phyloP scores from a whole-genome alignment of 1,140 invertebrate genomes.

The Drosophila suzukii region DNA sequence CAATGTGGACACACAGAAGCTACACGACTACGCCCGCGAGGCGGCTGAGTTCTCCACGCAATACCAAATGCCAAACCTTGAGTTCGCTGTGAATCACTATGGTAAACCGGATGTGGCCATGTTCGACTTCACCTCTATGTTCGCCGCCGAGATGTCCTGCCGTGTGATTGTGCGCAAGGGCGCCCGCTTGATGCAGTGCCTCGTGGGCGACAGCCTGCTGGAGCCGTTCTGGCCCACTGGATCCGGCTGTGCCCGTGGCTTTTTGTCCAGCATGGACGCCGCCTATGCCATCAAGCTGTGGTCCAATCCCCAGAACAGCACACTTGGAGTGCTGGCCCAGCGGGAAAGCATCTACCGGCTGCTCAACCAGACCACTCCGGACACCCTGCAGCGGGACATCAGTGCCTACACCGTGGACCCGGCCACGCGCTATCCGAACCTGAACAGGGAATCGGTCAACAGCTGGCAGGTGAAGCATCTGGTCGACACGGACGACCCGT shows the following conservation, averaged over 20 bases:
- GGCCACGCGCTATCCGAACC: slow-evolving; percentile 90
- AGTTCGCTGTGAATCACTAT: slow-evolving; percentile 99
- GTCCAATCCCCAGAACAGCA: slow-evolving; percentile 88
- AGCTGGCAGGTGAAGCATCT: slow-evolving; percentile 87
- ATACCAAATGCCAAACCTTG: slow-evolving; percentile 93
- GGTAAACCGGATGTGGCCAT: slow-evolving; percentile 99
- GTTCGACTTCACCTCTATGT: slow-evolving; percentile 99
- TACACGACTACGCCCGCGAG: slow-evolving; percentile 96
- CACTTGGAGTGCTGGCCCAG: slow-evolving; percentile 95
- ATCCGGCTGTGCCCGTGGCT: slow-evolving; percentile 98
- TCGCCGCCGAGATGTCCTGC: slow-evolving; percentile 97
- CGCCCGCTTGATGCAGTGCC: slow-evolving; percentile 92
- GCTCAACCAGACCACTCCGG: slow-evolving; percentile 97
- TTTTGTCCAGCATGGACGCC: slow-evolving; percentile 97
- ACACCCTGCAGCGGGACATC: slow-evolving; percentile 96
- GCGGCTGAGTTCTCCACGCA: slow-evolving; percentile 98
- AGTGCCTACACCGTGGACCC: slow-evolving; percentile 96
- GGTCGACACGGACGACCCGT: slow-evolving; percentile 87
- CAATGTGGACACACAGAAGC: slow-evolving; percentile 95
- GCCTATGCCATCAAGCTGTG: slow-evolving; percentile 97
- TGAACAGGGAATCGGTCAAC: slow-evolving; percentile 86
- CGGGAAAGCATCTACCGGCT: slow-evolving; percentile 96
- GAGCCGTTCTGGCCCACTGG: slow-evolving; percentile 99
- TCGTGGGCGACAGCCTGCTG: slow-evolving; percentile 98
- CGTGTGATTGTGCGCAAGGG: slow-evolving; percentile 90